A percentile compares a stretch with the other conserved stretches of the same genome.
These are phyloP conservation scores for Drosophila grimshawi DNA, from an alignment of 1,140 invertebrate species.

Conservation along the genomic window DNA sequence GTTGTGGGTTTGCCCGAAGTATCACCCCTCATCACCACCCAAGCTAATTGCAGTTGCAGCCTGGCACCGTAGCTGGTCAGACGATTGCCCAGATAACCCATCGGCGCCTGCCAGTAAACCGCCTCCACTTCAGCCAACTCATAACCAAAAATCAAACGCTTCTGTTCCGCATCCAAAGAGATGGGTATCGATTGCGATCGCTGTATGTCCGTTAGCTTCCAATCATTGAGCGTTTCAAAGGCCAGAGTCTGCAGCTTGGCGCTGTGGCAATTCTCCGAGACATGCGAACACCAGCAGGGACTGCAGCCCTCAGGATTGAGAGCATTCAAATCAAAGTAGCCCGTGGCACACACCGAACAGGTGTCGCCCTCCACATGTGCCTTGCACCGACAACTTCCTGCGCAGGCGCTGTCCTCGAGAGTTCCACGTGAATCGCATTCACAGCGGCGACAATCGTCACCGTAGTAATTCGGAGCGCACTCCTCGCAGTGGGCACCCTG, in stretches of 20 bases:
- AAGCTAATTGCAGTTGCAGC: conserved; percentile 91
- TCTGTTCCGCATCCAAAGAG: conserved; percentile 86
- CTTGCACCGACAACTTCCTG: conserved; percentile 94
- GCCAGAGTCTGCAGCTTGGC: conserved; percentile 86
- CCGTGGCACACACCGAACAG: conserved; percentile 93
- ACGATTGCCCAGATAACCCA: conserved; percentile 90
- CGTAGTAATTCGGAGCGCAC: conserved; percentile 92
- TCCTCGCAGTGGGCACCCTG: conserved; percentile 92
- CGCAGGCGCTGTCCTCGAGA: conserved; percentile 88
- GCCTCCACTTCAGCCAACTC: conserved; percentile 89
- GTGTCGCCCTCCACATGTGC: conserved; percentile 91
- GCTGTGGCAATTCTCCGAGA: conserved; percentile 89
- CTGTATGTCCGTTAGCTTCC: conserved; percentile 88
- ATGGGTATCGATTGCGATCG: conserved; percentile 84
- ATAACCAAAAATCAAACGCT: conserved; percentile 87
- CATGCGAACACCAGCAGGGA: conserved; percentile 96
- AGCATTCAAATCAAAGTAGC: conserved; percentile 92
- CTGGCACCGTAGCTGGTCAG: conserved; percentile 91
- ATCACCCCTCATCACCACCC: conserved; percentile 94
- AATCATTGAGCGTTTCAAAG: conserved; percentile 87
- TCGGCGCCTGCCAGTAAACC: conserved; percentile 95
- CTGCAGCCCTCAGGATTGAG: conserved; percentile 93
- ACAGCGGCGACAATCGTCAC: conserved; percentile 92
- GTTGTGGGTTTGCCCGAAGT: conserved; percentile 93
- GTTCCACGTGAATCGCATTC: conserved; percentile 92